Percentiles rank a stretch among this genome's conserved stretches.
These are phyloP conservation scores for Ptilorrhoa leucosticta DNA, from an alignment of 2,113 vertebrate genomes.

Conservation along the genomic window DNA sequence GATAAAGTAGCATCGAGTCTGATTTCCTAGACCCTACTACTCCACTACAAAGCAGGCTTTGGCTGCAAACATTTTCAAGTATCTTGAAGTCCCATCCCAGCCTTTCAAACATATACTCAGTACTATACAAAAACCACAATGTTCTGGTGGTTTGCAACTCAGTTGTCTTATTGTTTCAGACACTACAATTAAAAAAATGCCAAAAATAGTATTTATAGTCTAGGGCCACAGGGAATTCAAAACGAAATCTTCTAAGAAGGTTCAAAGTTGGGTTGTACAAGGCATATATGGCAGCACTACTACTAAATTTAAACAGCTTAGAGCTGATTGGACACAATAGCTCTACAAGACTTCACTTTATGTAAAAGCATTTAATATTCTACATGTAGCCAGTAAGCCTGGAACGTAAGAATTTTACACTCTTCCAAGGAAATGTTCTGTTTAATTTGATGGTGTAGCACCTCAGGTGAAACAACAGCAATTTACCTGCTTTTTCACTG, in stretches of 20 bases:
- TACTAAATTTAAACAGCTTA: not conserved
- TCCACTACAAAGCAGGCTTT: not conserved
- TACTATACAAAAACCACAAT: not conserved
- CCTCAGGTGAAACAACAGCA: not conserved
- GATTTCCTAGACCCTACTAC: not conserved
- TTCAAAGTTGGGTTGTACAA: not conserved
- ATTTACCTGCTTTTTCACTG: not conserved
- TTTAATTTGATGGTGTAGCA: not conserved
- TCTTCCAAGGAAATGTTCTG: not conserved
- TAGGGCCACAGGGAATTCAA: not conserved
- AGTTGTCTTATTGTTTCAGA: not conserved
- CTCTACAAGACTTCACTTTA: rapidly evolving
- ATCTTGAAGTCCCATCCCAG: not conserved
- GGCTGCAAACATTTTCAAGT: not conserved
- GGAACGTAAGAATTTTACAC: not conserved
- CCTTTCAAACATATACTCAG: not conserved
- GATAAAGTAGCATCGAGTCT: not conserved
- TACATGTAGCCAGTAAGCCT: not conserved
- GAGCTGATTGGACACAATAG: not conserved
- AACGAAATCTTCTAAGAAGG: not conserved
- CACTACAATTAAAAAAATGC: not conserved
- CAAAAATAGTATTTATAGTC: not conserved
- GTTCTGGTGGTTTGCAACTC: not conserved
- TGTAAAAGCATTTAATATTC: not conserved
- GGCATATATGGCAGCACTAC: not conserved